Base-by-base conservation (phyloP, 2,113 vertebrate species). In the Laticauda laticaudata region DNA sequence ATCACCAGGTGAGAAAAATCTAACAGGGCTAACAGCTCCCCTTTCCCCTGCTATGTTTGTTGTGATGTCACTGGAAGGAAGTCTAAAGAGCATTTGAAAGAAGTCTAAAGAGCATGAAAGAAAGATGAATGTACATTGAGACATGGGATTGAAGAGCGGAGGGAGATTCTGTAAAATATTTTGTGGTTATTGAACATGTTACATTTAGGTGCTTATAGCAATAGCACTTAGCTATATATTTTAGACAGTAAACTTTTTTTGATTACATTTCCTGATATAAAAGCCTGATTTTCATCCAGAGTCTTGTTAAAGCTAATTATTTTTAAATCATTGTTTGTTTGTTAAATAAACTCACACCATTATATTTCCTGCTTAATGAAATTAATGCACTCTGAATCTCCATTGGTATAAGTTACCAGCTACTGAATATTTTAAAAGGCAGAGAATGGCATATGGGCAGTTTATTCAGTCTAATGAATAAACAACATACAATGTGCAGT, bases 341-440 rank as follows among this genome's bases (percentile, higher is more conserved):
- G 57, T 92, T 48, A 59, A 94, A 2, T 88, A 23, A 26, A 91
- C 39, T 93, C 93, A 56, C 88, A 39, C n/a, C 48, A 90, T 94
- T 18, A 88, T 91, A 87, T 93, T 92, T 29, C 20, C 85, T 34
- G 6, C 75, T 93, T 93, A 94, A 95, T 93, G 94, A 92, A 94
- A 94, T 97, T 97, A 97, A 97, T 97, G 93, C 51, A 94, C 95
- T 75, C 91, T 94, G 88, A 96, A 93, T 88, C 12, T 96, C 51
- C 86, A 91, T 93, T 95, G 54, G 90, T 92, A 75, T 86, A 89
- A 6, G 90, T 96, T 96, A 90, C 88, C 93, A 64, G 90, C 93
- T 93, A 75, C 90, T 97, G 91, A 97, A 97, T 97, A 96, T 96
- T 97, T 97, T 92, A 97, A 96, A 93, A 95, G 91, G 88, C 91